Base-by-base conservation (phyloP, 2,888 invertebrate genomes). In the Acanthopleura granulata region DNA sequence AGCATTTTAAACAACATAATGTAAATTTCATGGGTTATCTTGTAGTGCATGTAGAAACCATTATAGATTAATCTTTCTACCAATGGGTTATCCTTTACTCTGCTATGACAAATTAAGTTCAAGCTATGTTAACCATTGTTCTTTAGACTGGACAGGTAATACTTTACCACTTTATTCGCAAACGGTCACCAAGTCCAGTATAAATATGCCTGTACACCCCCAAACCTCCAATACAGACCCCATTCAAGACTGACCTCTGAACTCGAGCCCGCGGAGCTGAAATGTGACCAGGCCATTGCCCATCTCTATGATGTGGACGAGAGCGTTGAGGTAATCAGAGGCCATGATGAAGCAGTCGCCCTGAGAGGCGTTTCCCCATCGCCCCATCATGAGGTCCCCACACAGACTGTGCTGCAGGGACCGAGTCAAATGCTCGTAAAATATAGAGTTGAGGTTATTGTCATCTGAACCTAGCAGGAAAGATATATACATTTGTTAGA, bases 321-420 rank as follows among this genome's bases (percentile, higher is more conserved):
- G 92, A 88, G 99, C 99, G 92, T 99, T 99, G 50, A 99, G 93
- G 91, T 98, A 98, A 91, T 99, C 99, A 0, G 98, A 98, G 0
- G 99, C 99, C 82, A 99, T 92, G 66, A 99, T 96, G 93, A 95
- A 99, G 89, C 98, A 99, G 89, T 99, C 99, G 0, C 99, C 99
- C 86, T 98, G 98, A 80, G 95, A 95, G 0, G 98, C 97, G 77
- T 95, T 94, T 0, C 99, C 99, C 99, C 99, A 99, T 16, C 99
- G 93, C 0, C 90, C 90, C 82, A 90, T 79, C 82, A 87, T 79
- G 74, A 90, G 78, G 78, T 90, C 90, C 0, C 90, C 90, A 89
- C 96, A 98, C 11, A 99, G 92, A 50, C 97, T 97, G 90, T 97
- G 97, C 89, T 99, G 99, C 78, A 99, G 92, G 1, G 98, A 98